Evolutionary conservation across 2,113 vertebrate genomes (phyloP).

Genomic region (Cheilinus undulatus): DNA sequence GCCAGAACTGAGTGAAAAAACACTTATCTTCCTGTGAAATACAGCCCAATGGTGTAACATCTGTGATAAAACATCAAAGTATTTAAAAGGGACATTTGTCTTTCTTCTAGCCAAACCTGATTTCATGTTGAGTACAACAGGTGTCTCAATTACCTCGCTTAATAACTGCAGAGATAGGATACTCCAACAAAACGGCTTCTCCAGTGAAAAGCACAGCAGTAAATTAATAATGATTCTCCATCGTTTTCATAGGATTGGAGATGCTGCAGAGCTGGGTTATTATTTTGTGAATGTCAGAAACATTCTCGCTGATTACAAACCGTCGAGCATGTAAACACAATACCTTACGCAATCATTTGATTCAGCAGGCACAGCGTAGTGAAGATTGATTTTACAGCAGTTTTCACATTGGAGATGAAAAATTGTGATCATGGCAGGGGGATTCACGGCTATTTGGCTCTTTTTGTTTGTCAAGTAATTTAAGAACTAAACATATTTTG

Average conservation of each 20-base stretch:
- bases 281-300: conserved; percentile 23
- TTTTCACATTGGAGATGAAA: background rate
- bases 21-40: background rate
- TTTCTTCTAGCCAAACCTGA: background rate
- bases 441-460: conserved; percentile 2
- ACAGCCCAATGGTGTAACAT: background rate
- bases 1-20: background rate
- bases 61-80: background rate
- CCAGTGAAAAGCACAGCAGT: background rate
- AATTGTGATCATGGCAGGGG: background rate
- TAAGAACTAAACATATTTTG: no score
- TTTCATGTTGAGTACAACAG: background rate
- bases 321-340: conserved; percentile 14
- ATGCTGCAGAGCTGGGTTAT: conserved; percentile 5
- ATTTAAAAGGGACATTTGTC: background rate
- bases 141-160: background rate
- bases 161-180: background rate
- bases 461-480: no score
- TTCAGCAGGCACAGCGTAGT: background rate
- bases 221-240: conserved; percentile 20
- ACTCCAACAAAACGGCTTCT: conserved; percentile 3
- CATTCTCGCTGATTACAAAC: conserved; percentile 23
- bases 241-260: conserved; percentile 5
- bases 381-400: background rate
- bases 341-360: background rate